Base-by-base conservation (phyloP, 1,140 invertebrate species). In the Caerostris extrusa region DNA sequence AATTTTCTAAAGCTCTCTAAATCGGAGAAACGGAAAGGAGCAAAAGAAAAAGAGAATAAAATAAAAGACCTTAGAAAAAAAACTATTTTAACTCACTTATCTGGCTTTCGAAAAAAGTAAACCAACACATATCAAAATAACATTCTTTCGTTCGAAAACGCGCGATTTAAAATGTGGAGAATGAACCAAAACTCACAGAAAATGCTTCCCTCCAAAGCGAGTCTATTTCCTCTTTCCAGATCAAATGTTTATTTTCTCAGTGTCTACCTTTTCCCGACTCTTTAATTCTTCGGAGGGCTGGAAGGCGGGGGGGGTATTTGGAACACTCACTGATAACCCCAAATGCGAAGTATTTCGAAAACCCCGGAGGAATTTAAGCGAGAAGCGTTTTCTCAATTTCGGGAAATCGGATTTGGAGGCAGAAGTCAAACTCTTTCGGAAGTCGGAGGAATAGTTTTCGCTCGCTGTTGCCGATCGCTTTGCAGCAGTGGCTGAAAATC, bases 241-340 rank as follows among this genome's bases (percentile, higher is more conserved):
- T 85, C 83, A 85, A 85, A 85, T 85, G 83, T 85, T 85, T 85
- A 85, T 85, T 85, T 85, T 85, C 83, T 85, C 58, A 85, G 83
- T 85, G 83, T 85, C 83, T 85, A 85, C 83, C 83, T 85, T 60
- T 57, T 56, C 57, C 50, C 50, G 0, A n/a, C 56, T 17, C 56
- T 60, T 85, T 85, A 85, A 85, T 85, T 85, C 83, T 58, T 57
- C n/a, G 55, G 19, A 50, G 56, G 83, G 57, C 34, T 19, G 55
- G 34, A 58, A 34, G n/a, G 34, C n/a, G 2, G n/a, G 19, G 19
- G 83, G 12, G 56, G 17, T 17, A 19, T 58, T 57, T 12, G 55
- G 83, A 77, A 85, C n/a, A 17, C 83, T 12, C 34, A 50, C 71
- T 77, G 71, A 77, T 77, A 77, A 77, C 71, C 71, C 83, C 56